These are phyloP conservation scores for Monopis laevigella DNA, from an alignment of 2,888 invertebrate genomes.

Conservation along the genomic window DNA sequence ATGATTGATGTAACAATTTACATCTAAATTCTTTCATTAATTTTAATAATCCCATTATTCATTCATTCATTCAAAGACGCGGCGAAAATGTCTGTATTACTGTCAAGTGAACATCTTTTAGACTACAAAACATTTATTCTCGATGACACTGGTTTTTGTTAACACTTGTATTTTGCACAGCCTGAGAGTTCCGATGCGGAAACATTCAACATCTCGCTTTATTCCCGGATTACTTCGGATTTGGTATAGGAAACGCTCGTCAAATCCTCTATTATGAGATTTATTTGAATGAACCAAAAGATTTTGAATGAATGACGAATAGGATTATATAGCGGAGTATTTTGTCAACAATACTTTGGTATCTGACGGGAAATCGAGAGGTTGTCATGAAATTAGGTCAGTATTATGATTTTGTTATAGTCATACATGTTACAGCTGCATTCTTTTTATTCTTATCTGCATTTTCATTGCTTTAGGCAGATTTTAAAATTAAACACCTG, in stretches of 20 bases:
- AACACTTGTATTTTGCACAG: slow-evolving; percentile 26
- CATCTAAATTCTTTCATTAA: neutral
- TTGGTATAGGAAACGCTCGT: slow-evolving; percentile 63
- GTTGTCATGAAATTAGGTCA: slow-evolving; percentile 41
- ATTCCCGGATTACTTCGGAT: slow-evolving; percentile 59
- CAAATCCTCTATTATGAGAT: slow-evolving; percentile 31
- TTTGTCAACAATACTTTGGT: slow-evolving; percentile 36
- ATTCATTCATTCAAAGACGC: slow-evolving; percentile 36
- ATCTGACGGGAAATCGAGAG: slow-evolving; percentile 49
- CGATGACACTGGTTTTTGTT: slow-evolving; percentile 29
- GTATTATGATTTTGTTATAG: slow-evolving; percentile 45
- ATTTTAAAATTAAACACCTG: no score
- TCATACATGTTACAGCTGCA: no score
- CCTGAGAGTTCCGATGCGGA: slow-evolving; percentile 32
- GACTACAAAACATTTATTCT: slow-evolving; percentile 15
- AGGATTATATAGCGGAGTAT: slow-evolving; percentile 27
- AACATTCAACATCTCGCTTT: slow-evolving; percentile 47
- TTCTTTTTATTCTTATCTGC: no score
- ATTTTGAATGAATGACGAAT: slow-evolving; percentile 35
- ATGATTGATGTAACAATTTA: neutral
- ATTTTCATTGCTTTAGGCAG: no score
- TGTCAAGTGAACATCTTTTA: slow-evolving; percentile 53
- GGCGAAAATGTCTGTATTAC: slow-evolving; percentile 41
- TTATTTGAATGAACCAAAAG: slow-evolving; percentile 21
- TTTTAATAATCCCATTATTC: slow-evolving; percentile 52